These are phyloP conservation scores for Rhinogobius similis DNA, from an alignment of 2,113 vertebrate genomes.

Conservation along the genomic window DNA sequence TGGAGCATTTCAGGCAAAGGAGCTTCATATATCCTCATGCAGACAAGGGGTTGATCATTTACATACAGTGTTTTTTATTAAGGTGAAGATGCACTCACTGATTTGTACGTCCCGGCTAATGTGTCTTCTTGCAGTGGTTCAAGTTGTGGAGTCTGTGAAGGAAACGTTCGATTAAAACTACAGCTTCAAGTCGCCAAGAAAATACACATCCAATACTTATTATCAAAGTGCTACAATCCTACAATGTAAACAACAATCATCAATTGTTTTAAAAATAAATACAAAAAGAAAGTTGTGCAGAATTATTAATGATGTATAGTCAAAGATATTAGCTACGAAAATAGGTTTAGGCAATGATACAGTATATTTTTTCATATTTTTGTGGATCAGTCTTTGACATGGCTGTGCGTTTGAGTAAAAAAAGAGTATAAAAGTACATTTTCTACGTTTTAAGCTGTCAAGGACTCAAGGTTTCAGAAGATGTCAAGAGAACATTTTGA, in stretches of 20 bases:
- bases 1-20: too few species aligned
- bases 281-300: background rate
- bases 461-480: background rate
- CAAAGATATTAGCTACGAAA: background rate
- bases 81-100: slow-evolving; percentile 77
- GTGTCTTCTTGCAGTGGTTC: slow-evolving; percentile 88
- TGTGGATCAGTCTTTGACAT: background rate
- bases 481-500: background rate
- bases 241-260: too few species aligned
- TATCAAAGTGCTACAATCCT: too few species aligned
- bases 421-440: background rate
- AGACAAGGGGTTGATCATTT: too few species aligned
- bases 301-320: background rate
- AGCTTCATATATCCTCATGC: too few species aligned
- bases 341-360: background rate
- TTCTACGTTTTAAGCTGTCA: background rate
- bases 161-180: slow-evolving; percentile 18
- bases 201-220: background rate
- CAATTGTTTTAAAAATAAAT: background rate
- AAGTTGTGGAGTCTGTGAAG: slow-evolving; percentile 84
- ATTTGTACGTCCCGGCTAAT: slow-evolving; percentile 80
- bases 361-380: background rate
- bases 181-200: background rate
- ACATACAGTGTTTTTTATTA: background rate
- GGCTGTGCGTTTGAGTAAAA: background rate